phyloP scores from a whole-genome alignment of 2,113 vertebrate genomes.

The Lepus europaeus region DNA sequence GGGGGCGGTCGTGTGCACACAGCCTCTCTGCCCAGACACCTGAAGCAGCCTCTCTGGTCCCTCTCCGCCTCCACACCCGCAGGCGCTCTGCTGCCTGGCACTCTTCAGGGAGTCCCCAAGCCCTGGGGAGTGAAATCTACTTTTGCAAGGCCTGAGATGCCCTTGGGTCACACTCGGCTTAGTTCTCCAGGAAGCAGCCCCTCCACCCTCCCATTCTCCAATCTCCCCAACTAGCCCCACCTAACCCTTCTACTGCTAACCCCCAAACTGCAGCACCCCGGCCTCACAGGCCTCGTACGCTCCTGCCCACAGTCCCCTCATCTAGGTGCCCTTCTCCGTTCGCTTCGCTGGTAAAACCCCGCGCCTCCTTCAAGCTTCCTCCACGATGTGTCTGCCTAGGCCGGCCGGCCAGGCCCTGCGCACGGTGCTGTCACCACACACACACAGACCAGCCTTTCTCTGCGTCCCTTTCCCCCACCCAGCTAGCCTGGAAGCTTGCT shows the following conservation, averaged over 20 bases:
- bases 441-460: neutral
- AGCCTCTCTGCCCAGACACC: neutral
- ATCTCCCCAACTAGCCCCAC: neutral
- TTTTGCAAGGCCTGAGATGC: constrained; percentile 29
- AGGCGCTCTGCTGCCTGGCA: neutral
- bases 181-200: constrained; percentile 29
- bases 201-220: neutral
- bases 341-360: constrained; percentile 42
- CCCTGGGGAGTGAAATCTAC: neutral
- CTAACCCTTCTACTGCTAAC: neutral
- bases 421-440: constrained; percentile 45
- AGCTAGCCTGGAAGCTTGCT: constrained; percentile 61
- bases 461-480: neutral
- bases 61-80: neutral
- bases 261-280: neutral
- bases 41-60: neutral
- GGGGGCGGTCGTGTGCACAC: neutral
- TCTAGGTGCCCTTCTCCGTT: neutral
- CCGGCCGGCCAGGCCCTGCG: neutral
- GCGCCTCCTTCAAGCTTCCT: neutral
- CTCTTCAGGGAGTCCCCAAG: neutral
- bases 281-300: neutral
- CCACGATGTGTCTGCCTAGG: too few species aligned
- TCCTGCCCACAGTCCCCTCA: neutral
- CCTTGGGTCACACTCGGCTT: neutral